Base-by-base conservation (phyloP, 2,797 vertebrate species). In the Sandelia bainsii region DNA sequence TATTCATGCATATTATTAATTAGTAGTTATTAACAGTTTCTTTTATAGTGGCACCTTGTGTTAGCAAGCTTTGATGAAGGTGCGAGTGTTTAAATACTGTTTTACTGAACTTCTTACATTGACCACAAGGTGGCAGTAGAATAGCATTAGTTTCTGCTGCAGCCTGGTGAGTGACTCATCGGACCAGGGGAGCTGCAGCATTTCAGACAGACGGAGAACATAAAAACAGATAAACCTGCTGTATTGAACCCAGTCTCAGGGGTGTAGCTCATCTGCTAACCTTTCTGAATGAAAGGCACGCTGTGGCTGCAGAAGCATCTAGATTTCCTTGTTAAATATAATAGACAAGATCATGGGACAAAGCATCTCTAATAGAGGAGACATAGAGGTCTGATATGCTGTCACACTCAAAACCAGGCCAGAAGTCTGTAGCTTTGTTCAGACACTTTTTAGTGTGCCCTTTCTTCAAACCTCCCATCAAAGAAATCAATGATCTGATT, bases 81-180 rank as follows among this genome's bases (percentile, higher is more conserved):
- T 16, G 7, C 17, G 12, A 34, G 7, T 14, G n/a, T 34, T 8
- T 52, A 42, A 37, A 10, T 67, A 1, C 45, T 50, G 12, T 22
- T 49, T 29, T 9, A 22, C 37, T 19, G 8, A 19, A 34, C 32
- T 8, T 2, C 32, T 8, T 9, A 49, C 5, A 40, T 14, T 27
- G 6, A 71, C 77, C 92, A 90, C 81, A 52, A 57, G 91, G 85
- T 89, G 90, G 91, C 91, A 93, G 87, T 91, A 92, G 88, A 80
- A 66, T 79, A 77, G 76, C 87, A 77, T 48, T 49, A 1, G 65
- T 59, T 63, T 45, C 52, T 49, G 34, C 75, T 82, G 60, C 72
- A 64, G 68, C 37, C 17, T 20, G 45, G 37, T 22, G 56, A 77
- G 79, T 89, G 86, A 91, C 83, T 91, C 88, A 90, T 89, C 82